Evolutionary conservation across 2,888 invertebrate genomes (phyloP).

Genomic region (Allolobophora icterica): DNA sequence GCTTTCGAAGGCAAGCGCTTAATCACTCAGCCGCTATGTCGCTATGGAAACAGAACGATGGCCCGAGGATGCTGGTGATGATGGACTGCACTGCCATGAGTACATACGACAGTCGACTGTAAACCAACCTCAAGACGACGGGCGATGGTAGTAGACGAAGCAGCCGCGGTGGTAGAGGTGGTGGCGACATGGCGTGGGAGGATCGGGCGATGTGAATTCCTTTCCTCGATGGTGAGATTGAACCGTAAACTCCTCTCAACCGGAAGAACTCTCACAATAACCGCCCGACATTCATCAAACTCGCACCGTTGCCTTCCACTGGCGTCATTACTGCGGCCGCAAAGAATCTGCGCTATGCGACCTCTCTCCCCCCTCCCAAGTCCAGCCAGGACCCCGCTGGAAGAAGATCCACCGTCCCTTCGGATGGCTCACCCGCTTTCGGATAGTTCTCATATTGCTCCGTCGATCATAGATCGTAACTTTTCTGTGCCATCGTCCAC

Average conservation of each 20-base stretch:
- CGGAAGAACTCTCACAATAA: not conserved
- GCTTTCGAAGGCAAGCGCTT: not conserved
- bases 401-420: not conserved
- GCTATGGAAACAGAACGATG: not conserved
- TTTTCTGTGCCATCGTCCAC: not conserved
- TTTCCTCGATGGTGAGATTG: not conserved
- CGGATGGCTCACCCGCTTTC: not conserved
- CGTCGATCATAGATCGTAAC: constrained; percentile 17
- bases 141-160: not conserved
- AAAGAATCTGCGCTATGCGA: not conserved
- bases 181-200: not conserved
- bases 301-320: not conserved
- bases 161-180: not conserved
- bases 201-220: not conserved
- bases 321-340: not conserved
- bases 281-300: constrained; percentile 8
- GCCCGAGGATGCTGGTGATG: not conserved
- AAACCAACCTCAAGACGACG: not conserved
- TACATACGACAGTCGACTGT: not conserved
- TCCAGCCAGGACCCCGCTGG: not conserved
- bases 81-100: not conserved
- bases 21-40: constrained; percentile 3
- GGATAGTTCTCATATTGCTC: constrained; percentile 17
- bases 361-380: too few species aligned
- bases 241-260: not conserved